Conservation (phyloP, 1,140 invertebrate species). For the Diachasmimorpha longicaudata region DNA sequence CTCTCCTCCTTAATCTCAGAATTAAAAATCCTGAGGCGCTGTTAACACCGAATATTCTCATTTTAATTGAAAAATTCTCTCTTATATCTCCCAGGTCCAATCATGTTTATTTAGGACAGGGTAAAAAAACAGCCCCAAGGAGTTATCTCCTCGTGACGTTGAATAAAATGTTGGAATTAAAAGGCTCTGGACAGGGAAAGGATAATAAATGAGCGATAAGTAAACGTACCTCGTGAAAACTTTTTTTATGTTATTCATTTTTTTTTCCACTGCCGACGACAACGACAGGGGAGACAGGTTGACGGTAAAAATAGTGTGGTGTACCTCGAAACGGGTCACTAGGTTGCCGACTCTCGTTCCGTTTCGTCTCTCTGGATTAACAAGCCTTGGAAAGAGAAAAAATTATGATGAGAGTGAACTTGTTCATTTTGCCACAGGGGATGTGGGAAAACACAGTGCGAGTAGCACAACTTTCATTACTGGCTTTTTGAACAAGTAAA, state of each 20-base stretch:
- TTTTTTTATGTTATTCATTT: neutral
- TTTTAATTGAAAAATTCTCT: neutral
- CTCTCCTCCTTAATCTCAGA: neutral
- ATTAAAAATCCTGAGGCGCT: neutral
- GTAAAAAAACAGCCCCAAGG: neutral
- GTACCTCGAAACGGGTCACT: slow-evolving; percentile 54
- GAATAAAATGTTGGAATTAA: slow-evolving; percentile 12
- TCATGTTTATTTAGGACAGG: neutral
- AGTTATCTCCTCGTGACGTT: neutral
- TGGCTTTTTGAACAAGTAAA: neutral
- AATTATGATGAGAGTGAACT: neutral
- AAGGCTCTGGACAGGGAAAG: neutral
- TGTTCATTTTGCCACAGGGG: neutral
- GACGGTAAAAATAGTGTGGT: slow-evolving; percentile 56
- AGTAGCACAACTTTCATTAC: neutral
- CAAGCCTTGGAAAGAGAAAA: neutral
- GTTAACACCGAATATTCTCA: neutral
- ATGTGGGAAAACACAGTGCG: neutral
- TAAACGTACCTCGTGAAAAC: slow-evolving; percentile 6
- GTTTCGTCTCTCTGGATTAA: slow-evolving; percentile 18
- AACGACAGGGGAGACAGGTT: slow-evolving; percentile 40
- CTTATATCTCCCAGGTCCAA: neutral
- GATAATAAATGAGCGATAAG: slow-evolving; percentile 17
- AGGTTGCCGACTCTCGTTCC: slow-evolving; percentile 47
- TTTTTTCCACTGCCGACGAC: slow-evolving; percentile 31